Evolutionary conservation across 2,888 invertebrate genomes (phyloP).

Genomic region (Lepidonotus clava): DNA sequence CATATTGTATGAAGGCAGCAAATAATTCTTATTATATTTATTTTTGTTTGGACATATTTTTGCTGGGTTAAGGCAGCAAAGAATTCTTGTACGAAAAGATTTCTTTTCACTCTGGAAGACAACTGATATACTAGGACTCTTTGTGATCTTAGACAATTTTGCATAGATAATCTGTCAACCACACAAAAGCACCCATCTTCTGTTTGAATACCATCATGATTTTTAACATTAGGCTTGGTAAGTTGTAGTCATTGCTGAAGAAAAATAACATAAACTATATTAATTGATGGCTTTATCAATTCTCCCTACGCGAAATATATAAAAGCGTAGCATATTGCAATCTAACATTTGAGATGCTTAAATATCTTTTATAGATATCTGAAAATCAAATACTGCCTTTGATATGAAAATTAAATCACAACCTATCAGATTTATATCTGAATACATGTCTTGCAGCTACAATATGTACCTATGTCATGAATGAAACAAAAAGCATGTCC

Average conservation of each 20-base stretch:
- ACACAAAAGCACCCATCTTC: neutral
- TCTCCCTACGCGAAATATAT: neutral
- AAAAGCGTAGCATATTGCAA: too few species aligned
- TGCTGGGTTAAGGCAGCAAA: slow-evolving; percentile 31
- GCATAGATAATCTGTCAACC: slow-evolving; percentile 19
- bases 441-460: too few species aligned
- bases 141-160: neutral
- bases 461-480: too few species aligned
- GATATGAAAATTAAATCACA: too few species aligned
- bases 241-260: neutral
- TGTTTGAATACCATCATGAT: neutral
- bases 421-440: too few species aligned
- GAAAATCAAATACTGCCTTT: too few species aligned
- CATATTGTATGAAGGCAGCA: neutral
- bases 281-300: neutral
- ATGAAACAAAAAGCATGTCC: neutral
- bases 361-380: too few species aligned
- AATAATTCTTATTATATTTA: neutral
- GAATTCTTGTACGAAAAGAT: neutral
- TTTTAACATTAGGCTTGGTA: neutral
- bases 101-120: slow-evolving; percentile 41
- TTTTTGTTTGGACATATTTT: neutral
- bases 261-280: neutral
- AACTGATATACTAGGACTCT: neutral
- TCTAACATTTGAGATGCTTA: too few species aligned